Percentiles rank a stretch among this genome's conserved stretches.
phyloP scores from a whole-genome alignment of 2,888 invertebrate species.

The Flexamia atlantica region DNA sequence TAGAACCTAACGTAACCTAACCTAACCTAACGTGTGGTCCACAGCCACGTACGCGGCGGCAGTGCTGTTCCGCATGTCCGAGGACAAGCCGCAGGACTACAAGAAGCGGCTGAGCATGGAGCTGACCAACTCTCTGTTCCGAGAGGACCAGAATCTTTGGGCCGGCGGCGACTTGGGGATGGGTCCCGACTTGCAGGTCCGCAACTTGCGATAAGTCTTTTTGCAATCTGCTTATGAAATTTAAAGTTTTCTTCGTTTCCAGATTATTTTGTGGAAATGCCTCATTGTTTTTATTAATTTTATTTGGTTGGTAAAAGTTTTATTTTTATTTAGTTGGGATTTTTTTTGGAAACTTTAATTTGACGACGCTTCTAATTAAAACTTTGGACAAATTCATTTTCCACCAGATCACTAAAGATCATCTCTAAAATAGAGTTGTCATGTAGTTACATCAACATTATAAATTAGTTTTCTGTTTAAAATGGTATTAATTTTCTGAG shows the following conservation, averaged over 20 bases:
- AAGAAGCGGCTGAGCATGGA: conserved; percentile 98
- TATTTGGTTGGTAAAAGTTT: not conserved
- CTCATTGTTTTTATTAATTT: conserved; percentile 17
- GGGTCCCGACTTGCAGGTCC: conserved; percentile 93
- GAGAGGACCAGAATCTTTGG: conserved; percentile 95
- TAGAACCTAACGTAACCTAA: too few relatives aligned
- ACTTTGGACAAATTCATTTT: too few relatives aligned
- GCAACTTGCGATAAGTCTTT: not conserved
- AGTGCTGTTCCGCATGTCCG: conserved; percentile 98
- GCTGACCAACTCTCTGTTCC: conserved; percentile 95
- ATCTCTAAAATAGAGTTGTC: too few relatives aligned
- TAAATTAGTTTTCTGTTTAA: too few relatives aligned
- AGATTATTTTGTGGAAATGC: not conserved
- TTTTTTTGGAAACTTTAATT: too few relatives aligned
- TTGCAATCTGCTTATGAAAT: conserved; percentile 65
- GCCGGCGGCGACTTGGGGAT: conserved; percentile 89
- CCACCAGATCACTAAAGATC: too few relatives aligned
- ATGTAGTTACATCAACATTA: too few relatives aligned
- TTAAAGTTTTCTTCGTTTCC: not conserved
- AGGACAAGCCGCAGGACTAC: conserved; percentile 98
- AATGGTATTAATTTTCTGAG: too few relatives aligned
- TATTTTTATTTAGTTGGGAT: not conserved
- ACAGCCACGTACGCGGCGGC: conserved; percentile 97
- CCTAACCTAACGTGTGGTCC: too few relatives aligned
- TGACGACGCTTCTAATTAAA: too few relatives aligned